Conservation (phyloP, 64 coral and sea anemone species). For the Anthopleura sola region DNA sequence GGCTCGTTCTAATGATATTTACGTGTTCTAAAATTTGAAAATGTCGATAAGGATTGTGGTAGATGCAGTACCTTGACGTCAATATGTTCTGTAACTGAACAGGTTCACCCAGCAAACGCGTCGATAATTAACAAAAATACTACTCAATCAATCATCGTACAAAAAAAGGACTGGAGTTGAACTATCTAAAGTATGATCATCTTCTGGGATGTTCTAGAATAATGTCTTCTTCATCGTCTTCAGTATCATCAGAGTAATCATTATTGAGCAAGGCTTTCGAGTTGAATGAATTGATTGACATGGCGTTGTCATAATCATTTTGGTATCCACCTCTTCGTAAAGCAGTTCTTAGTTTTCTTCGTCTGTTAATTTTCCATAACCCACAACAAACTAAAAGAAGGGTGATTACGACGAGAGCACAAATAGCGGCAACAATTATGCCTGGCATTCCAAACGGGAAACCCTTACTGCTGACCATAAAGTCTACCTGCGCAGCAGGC, state of each 20-base stretch:
- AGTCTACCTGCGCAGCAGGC: conserved; percentile 54
- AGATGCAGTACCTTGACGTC: no score
- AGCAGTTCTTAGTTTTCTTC: conserved; percentile 36
- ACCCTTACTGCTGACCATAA: conserved; percentile 44
- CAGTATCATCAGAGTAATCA: conserved; percentile 95
- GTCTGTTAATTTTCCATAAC: conserved; percentile 62
- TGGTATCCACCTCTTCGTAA: conserved; percentile 70
- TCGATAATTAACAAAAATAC: no score
- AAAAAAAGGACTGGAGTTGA: not conserved
- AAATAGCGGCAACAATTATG: conserved; percentile 45
- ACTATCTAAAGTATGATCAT: conserved; percentile 14
- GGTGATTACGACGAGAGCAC: conserved; percentile 42
- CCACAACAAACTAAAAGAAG: conserved; percentile 50
- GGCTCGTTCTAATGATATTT: no score
- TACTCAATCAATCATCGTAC: not conserved
- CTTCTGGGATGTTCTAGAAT: conserved; percentile 71
- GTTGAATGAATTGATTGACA: conserved; percentile 90
- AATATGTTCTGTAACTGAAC: no score
- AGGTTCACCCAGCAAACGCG: no score
- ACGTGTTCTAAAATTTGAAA: no score
- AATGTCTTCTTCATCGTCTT: conserved; percentile 94
- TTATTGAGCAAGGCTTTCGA: conserved; percentile 92
- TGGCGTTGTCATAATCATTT: conserved; percentile 75
- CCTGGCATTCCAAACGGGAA: conserved; percentile 51
- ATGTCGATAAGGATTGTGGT: no score